Conservation (phyloP, 2,113 vertebrate genomes). For the Amia ocellicauda region DNA sequence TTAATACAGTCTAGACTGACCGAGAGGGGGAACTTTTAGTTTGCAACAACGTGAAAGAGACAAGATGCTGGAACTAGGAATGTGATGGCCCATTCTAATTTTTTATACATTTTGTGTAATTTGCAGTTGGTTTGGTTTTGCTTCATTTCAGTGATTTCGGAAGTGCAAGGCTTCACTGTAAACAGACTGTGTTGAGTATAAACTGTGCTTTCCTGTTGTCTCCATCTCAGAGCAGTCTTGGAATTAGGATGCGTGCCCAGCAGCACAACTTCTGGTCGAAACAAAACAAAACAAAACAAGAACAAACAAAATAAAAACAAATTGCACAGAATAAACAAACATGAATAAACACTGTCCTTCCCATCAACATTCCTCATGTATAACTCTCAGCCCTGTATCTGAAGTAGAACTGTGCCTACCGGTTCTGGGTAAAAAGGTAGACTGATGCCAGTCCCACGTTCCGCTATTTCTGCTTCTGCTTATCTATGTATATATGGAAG, state of each 20-base stretch:
- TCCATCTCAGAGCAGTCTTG: slow-evolving; percentile 34
- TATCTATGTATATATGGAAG: too few species aligned
- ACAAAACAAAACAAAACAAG: too few species aligned
- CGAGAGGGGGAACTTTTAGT: too few species aligned
- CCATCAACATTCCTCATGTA: slow-evolving; percentile 33
- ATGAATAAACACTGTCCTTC: slow-evolving; percentile 42
- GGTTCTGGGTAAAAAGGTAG: too few species aligned
- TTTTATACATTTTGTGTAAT: too few species aligned
- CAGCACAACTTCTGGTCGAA: slow-evolving; percentile 25
- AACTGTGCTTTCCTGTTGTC: slow-evolving; percentile 57
- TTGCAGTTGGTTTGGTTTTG: slow-evolving; percentile 16
- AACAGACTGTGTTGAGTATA: slow-evolving; percentile 41
- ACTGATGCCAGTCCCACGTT: too few species aligned
- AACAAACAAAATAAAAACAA: too few species aligned
- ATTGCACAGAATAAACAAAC: slow-evolving; percentile 47
- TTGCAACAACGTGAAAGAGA: too few species aligned
- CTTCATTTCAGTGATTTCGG: slow-evolving; percentile 40
- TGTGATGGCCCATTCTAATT: too few species aligned
- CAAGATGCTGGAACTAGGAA: too few species aligned
- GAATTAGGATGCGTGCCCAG: slow-evolving; percentile 38
- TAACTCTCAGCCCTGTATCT: slow-evolving; percentile 28
- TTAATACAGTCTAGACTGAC: too few species aligned
- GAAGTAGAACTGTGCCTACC: slow-evolving; percentile 23
- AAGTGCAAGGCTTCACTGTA: slow-evolving; percentile 40
- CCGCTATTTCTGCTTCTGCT: too few species aligned